Evolutionary conservation across 2,113 vertebrate genomes (phyloP), one percentile per base, ranked within the genome.

Genomic region (Corvus hawaiiensis): DNA sequence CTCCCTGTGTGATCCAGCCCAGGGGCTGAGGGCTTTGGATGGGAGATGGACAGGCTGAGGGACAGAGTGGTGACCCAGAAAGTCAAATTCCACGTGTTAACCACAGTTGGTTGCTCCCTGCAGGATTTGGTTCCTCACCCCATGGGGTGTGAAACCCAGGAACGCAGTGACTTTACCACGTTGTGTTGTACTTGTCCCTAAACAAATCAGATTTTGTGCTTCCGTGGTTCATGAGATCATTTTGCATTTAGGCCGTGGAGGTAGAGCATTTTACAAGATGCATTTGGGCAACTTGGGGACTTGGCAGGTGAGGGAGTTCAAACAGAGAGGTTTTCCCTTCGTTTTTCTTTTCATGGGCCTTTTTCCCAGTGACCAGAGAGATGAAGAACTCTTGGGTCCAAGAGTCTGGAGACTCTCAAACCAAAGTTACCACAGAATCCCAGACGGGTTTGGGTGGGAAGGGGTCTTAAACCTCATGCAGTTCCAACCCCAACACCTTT

Each of bases 141-240:
- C 5, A 16, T 52, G 46, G 20, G 32, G 1, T 37, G 37, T 73
- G 68, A 77, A 74, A 41, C 13, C 7, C 46, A 43, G 41, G 67
- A 77, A 22, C 10, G 59, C 2, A 0, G 11, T 37, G 89, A 11
- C 22, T 58, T 56, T 13, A 16, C 23, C 43, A 12, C 1, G 1
- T 41, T 27, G 8, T 22, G 44, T 14, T 66, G 66, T 30, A 63
- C 19, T 63, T 43, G 22, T 56, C 86, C 62, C 51, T 61, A 6
- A 88, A 66, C 14, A 28, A 13, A 26, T 27, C 13, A 2, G 23
- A 48, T 48, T 30, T 6, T 6, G 1, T 33, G 18, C 9, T 67
- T 16, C 6, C 39, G 0, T 13, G 2, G 15, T 6, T 52, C 35
- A 2, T 3, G 13, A 28, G 24, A 18, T 67, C 2, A 5, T 46